Percentiles rank a stretch among this genome's conserved stretches.
Evolutionary conservation across 2,797 vertebrate species (phyloP).

Genomic region (Morelia viridis): DNA sequence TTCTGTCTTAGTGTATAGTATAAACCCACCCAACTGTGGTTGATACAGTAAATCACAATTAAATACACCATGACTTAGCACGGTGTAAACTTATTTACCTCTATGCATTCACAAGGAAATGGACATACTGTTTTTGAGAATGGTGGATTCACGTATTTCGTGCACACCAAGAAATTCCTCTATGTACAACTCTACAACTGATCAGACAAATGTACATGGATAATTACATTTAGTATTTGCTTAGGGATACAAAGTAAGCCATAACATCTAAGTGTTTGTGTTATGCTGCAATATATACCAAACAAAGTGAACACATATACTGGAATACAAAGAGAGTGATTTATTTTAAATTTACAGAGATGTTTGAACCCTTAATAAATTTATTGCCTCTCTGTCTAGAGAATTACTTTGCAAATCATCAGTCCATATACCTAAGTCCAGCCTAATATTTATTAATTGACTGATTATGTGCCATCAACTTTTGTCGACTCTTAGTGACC

Average conservation of each 20-base stretch:
- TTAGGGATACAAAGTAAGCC: background rate
- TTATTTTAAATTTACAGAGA: background rate
- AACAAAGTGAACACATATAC: background rate
- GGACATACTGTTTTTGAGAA: background rate
- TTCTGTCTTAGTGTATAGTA: background rate
- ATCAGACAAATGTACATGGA: background rate
- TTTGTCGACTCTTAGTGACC: background rate
- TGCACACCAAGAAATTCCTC: background rate
- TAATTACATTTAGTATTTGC: background rate
- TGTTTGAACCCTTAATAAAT: background rate
- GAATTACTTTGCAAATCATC: too few species aligned
- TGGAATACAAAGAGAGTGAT: background rate
- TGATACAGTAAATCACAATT: background rate
- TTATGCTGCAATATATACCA: background rate
- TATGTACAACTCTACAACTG: background rate
- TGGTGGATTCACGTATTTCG: background rate
- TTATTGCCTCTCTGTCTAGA: background rate
- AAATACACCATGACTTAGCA: background rate
- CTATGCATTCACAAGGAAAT: background rate
- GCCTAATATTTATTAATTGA: too few species aligned
- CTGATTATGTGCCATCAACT: background rate
- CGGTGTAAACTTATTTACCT: background rate
- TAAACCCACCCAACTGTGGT: background rate
- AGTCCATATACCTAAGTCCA: too few species aligned
- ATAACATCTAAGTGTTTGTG: background rate